phyloP scores from a whole-genome alignment of 2,888 invertebrate species.

The Lepetodrilus schrolli region DNA sequence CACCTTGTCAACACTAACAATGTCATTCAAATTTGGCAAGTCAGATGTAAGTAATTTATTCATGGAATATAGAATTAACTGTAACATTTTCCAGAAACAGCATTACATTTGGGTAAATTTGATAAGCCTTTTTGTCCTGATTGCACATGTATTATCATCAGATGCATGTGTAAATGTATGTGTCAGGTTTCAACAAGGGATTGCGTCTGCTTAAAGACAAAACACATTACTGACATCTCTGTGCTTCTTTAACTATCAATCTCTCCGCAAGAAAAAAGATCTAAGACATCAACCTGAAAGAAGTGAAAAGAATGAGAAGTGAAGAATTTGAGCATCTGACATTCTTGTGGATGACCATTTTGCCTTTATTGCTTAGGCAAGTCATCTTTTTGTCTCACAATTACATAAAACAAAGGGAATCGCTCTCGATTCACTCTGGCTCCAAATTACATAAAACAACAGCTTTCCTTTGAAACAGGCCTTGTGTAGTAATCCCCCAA shows the following conservation, averaged over 20 bases:
- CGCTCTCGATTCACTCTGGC: neutral
- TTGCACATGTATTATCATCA: too few relatives aligned
- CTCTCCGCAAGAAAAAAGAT: neutral
- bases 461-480: slow-evolving; percentile 16
- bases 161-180: too few relatives aligned
- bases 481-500: slow-evolving; percentile 16
- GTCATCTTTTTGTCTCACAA: slow-evolving; percentile 5
- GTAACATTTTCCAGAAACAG: too few relatives aligned
- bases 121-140: too few relatives aligned
- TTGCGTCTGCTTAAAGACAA: too few relatives aligned
- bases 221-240: neutral
- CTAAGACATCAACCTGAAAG: too few relatives aligned
- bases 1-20: too few relatives aligned
- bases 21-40: too few relatives aligned
- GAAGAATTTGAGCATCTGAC: slow-evolving; percentile 11
- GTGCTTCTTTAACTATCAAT: neutral
- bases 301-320: neutral
- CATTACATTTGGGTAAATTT: too few relatives aligned
- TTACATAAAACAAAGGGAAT: slow-evolving; percentile 27
- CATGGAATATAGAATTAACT: too few relatives aligned
- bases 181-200: too few relatives aligned
- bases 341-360: slow-evolving; percentile 17
- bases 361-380: slow-evolving; percentile 8
- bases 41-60: too few relatives aligned
- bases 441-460: slow-evolving; percentile 26